Evolutionary conservation across 2,888 invertebrate genomes (phyloP).

Genomic region (Lomographa bimaculata): DNA sequence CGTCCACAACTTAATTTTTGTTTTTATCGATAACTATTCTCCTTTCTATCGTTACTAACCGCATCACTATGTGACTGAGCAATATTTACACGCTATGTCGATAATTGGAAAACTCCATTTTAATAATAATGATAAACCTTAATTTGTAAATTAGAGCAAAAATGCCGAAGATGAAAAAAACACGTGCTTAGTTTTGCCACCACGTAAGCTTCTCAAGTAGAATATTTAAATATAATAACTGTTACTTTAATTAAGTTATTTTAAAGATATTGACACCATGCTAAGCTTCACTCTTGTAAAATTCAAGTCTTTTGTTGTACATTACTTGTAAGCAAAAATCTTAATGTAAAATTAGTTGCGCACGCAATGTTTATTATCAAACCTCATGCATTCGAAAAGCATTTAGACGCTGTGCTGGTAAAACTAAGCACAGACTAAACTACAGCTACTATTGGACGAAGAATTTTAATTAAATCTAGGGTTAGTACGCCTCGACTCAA

Average conservation of each 20-base stretch:
- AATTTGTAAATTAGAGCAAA: constrained; percentile 51
- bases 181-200: constrained; percentile 62
- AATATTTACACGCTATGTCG: constrained; percentile 59
- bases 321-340: constrained; percentile 22
- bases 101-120: constrained; percentile 42
- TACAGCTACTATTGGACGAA: constrained; percentile 79
- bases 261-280: constrained; percentile 28
- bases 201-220: constrained; percentile 39
- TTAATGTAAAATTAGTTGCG: constrained; percentile 27
- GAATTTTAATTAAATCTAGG: constrained; percentile 63
- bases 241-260: constrained; percentile 20
- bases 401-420: constrained; percentile 48
- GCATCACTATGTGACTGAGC: constrained; percentile 58
- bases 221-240: constrained; percentile 25
- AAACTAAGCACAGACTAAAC: constrained; percentile 67
- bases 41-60: constrained; percentile 32
- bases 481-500: constrained; percentile 53
- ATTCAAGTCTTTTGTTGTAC: constrained; percentile 25
- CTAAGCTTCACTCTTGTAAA: constrained; percentile 31
- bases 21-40: constrained; percentile 27
- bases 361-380: constrained; percentile 14
- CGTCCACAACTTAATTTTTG: constrained; percentile 15
- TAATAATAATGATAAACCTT: constrained; percentile 24
- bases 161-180: constrained; percentile 55
- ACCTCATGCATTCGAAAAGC: constrained; percentile 25